phyloP scores from a whole-genome alignment of 1,140 invertebrate species.

The Leptestheria dahalacensis region DNA sequence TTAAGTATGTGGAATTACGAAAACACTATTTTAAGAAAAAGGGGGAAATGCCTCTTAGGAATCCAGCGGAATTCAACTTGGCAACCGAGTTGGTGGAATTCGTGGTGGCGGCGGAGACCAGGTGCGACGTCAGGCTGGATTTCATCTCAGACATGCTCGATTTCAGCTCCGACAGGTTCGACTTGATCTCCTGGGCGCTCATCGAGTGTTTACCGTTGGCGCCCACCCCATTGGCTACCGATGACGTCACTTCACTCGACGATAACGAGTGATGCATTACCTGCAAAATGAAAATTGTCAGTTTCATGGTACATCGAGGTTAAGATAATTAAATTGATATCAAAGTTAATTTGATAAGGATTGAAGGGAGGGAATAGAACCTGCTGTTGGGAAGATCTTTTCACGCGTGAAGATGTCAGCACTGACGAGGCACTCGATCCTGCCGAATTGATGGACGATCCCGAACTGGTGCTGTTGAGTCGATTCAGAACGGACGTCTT shows the following conservation, averaged over 20 bases:
- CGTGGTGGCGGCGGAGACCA: conserved; percentile 1
- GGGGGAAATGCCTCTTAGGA: background rate
- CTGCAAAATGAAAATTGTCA: conserved; percentile 3
- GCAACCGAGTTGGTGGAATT: background rate
- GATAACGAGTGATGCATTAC: conserved; percentile 15
- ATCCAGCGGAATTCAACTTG: background rate
- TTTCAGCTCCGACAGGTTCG: conserved; percentile 55
- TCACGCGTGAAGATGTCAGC: background rate
- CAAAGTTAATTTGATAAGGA: background rate
- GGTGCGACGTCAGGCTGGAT: conserved; percentile 21
- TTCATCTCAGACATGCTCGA: conserved; percentile 63
- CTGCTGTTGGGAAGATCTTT: background rate
- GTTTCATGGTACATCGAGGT: no score
- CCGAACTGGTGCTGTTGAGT: background rate
- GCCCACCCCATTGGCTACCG: no score
- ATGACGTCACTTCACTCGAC: conserved; percentile 8
- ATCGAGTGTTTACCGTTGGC: conserved; percentile 1
- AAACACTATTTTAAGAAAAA: no score
- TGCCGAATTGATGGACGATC: background rate
- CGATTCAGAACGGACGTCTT: conserved; percentile 1
- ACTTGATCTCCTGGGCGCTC: conserved; percentile 36
- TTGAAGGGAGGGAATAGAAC: background rate
- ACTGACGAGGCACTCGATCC: background rate
- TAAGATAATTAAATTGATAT: background rate
- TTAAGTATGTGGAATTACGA: no score